These are phyloP conservation scores for Andinoacara biseriatus DNA, from an alignment of 2,113 vertebrate species.

Conservation along the genomic window DNA sequence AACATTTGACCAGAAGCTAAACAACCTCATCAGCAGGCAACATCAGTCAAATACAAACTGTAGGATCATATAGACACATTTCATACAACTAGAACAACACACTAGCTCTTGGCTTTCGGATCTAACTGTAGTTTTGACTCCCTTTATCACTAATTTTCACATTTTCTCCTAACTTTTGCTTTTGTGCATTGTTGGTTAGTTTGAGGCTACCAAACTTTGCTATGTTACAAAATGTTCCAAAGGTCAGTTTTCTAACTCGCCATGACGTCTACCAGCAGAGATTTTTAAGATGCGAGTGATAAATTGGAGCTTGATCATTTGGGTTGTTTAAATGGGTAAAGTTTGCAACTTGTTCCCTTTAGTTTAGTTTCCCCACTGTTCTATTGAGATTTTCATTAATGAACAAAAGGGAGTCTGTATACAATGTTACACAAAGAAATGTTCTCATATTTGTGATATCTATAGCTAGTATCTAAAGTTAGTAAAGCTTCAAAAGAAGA, in stretches of 20 bases:
- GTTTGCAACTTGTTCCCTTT: neutral
- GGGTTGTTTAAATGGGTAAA: neutral
- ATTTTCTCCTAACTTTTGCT: too few species aligned
- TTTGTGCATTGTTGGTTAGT: too few species aligned
- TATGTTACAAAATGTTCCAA: neutral
- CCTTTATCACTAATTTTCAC: too few species aligned
- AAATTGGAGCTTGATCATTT: neutral
- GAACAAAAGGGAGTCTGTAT: neutral
- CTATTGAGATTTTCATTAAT: neutral
- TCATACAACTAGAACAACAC: too few species aligned
- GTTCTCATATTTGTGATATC: neutral
- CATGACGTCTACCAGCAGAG: neutral
- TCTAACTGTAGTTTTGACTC: too few species aligned
- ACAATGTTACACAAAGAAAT: neutral
- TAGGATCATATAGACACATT: too few species aligned
- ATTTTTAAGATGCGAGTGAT: neutral
- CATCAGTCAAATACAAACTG: neutral
- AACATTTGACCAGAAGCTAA: neutral
- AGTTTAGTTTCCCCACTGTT: neutral
- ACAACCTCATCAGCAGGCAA: neutral
- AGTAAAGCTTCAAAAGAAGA: neutral
- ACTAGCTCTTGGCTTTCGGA: too few species aligned
- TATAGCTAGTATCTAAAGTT: rapidly evolving
- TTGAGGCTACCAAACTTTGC: too few species aligned
- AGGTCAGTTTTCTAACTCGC: neutral